Base-by-base conservation (phyloP, 2,888 invertebrate genomes). In the Odontocolon sp. region DNA sequence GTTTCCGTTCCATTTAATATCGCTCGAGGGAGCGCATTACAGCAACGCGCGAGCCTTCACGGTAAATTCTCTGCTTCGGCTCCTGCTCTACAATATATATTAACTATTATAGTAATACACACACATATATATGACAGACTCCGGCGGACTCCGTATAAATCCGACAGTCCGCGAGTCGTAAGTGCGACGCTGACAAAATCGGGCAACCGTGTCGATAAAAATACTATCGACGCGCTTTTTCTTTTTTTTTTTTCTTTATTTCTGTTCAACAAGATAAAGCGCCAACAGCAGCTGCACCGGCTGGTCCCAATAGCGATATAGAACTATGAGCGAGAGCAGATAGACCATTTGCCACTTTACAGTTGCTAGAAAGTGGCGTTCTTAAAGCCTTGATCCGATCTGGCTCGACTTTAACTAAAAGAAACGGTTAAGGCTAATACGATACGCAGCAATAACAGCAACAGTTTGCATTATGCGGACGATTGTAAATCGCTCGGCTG, bases 1-100 rank as follows among this genome's bases (percentile, higher is more conserved):
- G 50, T 64, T 64, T 64, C 64, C 64, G 64, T 64, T 64, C 64
- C 26, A 64, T 64, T 64, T 64, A 64, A 64, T 63, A 50, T 23
- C 47, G 63, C 63, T 63, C 47, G 63, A 63, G 63, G 50, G 47
- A 63, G 33, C 47, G 11, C 14, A 28, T 47, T 63, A 47, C 63
- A 23, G 33, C 47, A 45, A 45, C 45, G 28, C 26, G 57, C 56
- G 18, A n/a, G 36, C 11, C 38, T 26, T 54, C 26, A 28, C n/a
- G 40, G 23, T n/a, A 8, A 26, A 28, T 33, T n/a, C 16, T 16
- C 31, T 14, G 26, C 3, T n/a, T n/a, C n/a, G n/a, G n/a, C n/a
- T n/a, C n/a, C n/a, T n/a, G n/a, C n/a, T n/a, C n/a, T n/a, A n/a
- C n/a, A n/a, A n/a, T n/a, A n/a, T n/a, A n/a, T n/a, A n/a, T n/a